Base-by-base conservation (phyloP, 2,113 vertebrate species). In the Loxodonta africana region DNA sequence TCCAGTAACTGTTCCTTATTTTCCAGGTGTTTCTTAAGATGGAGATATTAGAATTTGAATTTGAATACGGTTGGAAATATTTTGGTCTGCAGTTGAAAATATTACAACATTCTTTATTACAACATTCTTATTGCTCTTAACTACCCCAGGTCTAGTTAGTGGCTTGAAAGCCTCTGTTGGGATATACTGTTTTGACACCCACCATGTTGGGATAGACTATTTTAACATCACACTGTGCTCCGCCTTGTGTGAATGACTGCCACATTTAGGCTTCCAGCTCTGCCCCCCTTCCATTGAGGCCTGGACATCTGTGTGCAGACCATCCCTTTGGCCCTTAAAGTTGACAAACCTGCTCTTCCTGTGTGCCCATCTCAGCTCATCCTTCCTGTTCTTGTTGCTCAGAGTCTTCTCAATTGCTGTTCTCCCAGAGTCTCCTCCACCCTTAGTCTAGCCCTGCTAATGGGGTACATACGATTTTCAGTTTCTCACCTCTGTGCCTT, bases 161-260 rank as follows among this genome's bases (percentile, higher is more conserved):
- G 11, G 76, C 69, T 57, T 30, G 9, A 2, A 2, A 23, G 62
- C 28, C 2, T 12, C 2, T 46, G 14, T 46, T 62, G 57, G 74
- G 80, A 62, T 20, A 53, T 21, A 10, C 85, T 74, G 14, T 81
- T 21, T 60, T 60, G 48, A 23, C 11, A 84, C 41, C 60, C 60
- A 0, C 84, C 48, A 37, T 17, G 6, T 15, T 37, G 37, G 37
- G 37, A 37, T 37, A 37, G 37, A n/a, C 37, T 62, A 26, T 67
- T 63, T 33, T 26, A 37, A 37, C 37, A 37, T 77, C 21, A 17
- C 8, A 1, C 0, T 1, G 6, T n/a, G 0, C 15, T 8, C 9
- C 0, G 6, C 26, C 28, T 15, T 2, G 6, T 37, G 51, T 41
- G 69, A n/a, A 21, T 28, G 65, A 28, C 20, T 9, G 26, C 63